A percentile compares a stretch with the other conserved stretches of the same genome.
Conservation (phyloP, 2,113 vertebrate genomes). For the cattle (Bos taurus) region DNA sequence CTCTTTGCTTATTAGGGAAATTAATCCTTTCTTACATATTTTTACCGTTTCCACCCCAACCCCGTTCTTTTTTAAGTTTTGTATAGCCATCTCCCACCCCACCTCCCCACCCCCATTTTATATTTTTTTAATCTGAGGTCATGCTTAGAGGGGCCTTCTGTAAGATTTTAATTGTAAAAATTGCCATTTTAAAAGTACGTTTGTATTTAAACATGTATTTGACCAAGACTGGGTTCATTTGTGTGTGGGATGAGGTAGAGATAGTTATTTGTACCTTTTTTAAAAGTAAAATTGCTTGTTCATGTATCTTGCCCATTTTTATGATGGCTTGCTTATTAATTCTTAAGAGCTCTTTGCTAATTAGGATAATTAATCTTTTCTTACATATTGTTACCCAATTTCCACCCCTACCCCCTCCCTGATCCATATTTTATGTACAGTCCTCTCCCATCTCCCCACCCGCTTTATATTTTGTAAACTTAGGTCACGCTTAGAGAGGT, state of each 20-base stretch:
- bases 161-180: neutral
- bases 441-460: accelerated
- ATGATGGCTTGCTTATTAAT: neutral
- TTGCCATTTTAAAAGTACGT: neutral
- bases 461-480: neutral
- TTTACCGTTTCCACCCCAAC: neutral
- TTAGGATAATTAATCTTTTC: neutral
- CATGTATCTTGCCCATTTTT: neutral
- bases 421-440: neutral
- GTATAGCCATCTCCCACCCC: neutral
- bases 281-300: neutral
- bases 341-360: neutral
- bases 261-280: neutral
- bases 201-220: neutral
- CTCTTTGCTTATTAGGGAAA: neutral
- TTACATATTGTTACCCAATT: neutral
- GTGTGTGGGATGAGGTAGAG: neutral
- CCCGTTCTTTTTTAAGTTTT: neutral
- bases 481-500: neutral
- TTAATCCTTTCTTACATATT: neutral
- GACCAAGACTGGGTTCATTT: neutral
- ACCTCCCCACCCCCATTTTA: neutral
- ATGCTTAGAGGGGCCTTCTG: neutral
- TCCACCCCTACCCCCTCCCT: neutral
- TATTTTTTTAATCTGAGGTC: neutral